Percentiles rank a stretch among this genome's conserved stretches.
phyloP scores from a whole-genome alignment of 2,888 invertebrate genomes.

The Proisotoma minuta region DNA sequence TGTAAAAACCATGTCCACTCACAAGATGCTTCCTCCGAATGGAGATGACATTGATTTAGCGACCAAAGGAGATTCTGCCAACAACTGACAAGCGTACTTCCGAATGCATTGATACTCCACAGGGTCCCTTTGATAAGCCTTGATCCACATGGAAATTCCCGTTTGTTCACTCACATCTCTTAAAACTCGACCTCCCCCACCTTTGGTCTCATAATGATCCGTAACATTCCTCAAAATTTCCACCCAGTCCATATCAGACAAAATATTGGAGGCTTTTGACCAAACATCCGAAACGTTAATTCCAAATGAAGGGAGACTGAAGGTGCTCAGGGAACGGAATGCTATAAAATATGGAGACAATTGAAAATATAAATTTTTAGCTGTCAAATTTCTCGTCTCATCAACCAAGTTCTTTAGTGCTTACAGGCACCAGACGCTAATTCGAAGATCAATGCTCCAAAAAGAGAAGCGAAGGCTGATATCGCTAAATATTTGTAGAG shows the following conservation, averaged over 20 bases:
- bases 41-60: constrained; percentile 34
- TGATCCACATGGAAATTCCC: constrained; percentile 34
- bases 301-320: constrained; percentile 16
- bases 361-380: constrained; percentile 10
- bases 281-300: constrained; percentile 36
- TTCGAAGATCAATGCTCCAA: constrained; percentile 43
- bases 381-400: constrained; percentile 3
- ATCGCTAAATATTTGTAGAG: constrained; percentile 40
- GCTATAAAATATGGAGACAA: constrained; percentile 21
- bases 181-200: constrained; percentile 15
- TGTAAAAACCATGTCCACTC: constrained; percentile 12
- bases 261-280: constrained; percentile 35
- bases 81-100: constrained; percentile 41
- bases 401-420: too few relatives aligned
- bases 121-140: constrained; percentile 44
- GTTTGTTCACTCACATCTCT: constrained; percentile 24
- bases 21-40: constrained; percentile 40
- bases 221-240: constrained; percentile 18
- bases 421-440: constrained; percentile 37
- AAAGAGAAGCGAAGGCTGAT: constrained; percentile 42
- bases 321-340: constrained; percentile 14
- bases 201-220: constrained; percentile 7
- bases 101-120: constrained; percentile 41
- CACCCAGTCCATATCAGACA: constrained; percentile 31
- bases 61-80: constrained; percentile 35